phyloP scores from a whole-genome alignment of 2,888 invertebrate species.

The Tetrapedia diversipes region DNA sequence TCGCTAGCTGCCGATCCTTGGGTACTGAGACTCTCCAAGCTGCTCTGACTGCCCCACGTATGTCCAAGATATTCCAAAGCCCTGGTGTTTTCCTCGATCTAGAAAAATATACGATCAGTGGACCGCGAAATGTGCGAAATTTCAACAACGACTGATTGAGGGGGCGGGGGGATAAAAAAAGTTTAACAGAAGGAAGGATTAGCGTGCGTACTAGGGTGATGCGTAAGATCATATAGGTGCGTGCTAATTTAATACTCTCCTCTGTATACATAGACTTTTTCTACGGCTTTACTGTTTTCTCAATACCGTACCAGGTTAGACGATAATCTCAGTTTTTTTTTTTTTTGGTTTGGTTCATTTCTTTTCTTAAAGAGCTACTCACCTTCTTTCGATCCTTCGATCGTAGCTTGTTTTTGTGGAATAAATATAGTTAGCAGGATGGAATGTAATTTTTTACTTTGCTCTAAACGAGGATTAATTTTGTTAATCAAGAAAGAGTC shows the following conservation, averaged over 20 bases:
- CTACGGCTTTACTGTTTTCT: constrained; percentile 35
- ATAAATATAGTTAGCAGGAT: constrained; percentile 79
- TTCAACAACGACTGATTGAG: too few species aligned
- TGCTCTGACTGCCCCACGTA: constrained; percentile 91
- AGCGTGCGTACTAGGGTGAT: constrained; percentile 68
- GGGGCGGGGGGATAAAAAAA: neutral
- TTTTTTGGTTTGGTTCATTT: neutral
- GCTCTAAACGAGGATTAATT: constrained; percentile 54
- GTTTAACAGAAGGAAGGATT: constrained; percentile 39
- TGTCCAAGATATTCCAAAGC: constrained; percentile 93
- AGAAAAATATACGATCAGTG: constrained; percentile 67
- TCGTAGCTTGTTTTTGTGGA: constrained; percentile 82
- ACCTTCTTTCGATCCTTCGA: constrained; percentile 82
- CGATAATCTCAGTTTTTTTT: constrained; percentile 36
- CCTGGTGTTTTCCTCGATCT: constrained; percentile 98
- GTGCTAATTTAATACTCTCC: constrained; percentile 38
- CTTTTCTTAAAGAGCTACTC: constrained; percentile 72
- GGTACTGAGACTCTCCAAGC: constrained; percentile 91
- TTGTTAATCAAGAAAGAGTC: neutral
- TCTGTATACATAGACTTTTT: constrained; percentile 26
- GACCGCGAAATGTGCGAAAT: neutral
- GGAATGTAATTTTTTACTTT: constrained; percentile 39
- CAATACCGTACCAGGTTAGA: constrained; percentile 37
- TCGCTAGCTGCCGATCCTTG: constrained; percentile 86
- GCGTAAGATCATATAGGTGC: constrained; percentile 66